phyloP scores from a whole-genome alignment of 2,888 invertebrate species.

The Aspidiotus rigidus region DNA sequence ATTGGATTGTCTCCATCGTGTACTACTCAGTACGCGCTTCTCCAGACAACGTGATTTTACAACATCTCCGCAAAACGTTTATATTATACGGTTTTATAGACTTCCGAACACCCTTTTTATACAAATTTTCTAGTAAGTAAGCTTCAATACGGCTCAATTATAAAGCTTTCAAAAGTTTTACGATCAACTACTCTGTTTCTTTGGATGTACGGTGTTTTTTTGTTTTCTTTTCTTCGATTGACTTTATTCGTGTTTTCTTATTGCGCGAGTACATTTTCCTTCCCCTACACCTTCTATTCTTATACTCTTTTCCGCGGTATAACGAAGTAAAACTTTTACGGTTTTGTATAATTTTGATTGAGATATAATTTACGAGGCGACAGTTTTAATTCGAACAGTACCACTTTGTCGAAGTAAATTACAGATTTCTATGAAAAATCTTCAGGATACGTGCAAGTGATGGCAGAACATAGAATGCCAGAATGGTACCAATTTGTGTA shows the following conservation, averaged over 20 bases:
- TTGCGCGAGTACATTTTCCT: no score
- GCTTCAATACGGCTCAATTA: conserved; percentile 33
- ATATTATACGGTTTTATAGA: conserved; percentile 32
- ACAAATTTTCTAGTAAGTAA: conserved; percentile 32
- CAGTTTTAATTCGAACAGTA: no score
- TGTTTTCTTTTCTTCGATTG: not conserved
- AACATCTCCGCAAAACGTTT: conserved; percentile 30
- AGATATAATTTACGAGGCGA: no score
- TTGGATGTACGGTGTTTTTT: not conserved
- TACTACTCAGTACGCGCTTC: conserved; percentile 16
- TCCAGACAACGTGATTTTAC: conserved; percentile 26
- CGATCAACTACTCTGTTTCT: conserved; percentile 9
- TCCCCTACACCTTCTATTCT: no score
- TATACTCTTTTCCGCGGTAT: no score
- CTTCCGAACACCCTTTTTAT: conserved; percentile 34
- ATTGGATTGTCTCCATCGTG: conserved; percentile 33
- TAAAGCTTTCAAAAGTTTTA: conserved; percentile 34
- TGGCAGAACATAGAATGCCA: no score
- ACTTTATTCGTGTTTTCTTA: not conserved
- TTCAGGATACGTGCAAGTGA: no score
- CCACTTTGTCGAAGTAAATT: no score
- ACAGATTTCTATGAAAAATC: no score
- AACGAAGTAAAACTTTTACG: no score
- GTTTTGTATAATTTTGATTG: no score
- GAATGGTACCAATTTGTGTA: no score